These are phyloP conservation scores for Podiceps cristatus DNA, from an alignment of 2,113 vertebrate genomes.

Conservation along the genomic window DNA sequence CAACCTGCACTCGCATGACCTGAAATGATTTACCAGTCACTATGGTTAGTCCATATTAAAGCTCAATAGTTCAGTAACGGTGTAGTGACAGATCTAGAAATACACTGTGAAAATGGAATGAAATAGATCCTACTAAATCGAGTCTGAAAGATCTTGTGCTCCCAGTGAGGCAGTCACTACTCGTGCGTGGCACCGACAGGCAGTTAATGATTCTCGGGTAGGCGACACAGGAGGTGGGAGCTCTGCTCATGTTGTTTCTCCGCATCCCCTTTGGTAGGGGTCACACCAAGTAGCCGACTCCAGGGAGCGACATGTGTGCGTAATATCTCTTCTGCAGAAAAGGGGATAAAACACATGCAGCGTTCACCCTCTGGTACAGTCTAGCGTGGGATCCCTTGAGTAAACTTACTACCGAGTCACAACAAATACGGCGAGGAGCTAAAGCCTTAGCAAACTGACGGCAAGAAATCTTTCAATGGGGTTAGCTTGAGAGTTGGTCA, in stretches of 20 bases:
- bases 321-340: background rate
- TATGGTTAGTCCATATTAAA: background rate
- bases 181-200: background rate
- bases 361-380: background rate
- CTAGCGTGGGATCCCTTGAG: background rate
- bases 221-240: background rate
- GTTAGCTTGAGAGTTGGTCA: background rate
- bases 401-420: background rate
- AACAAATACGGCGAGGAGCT: background rate
- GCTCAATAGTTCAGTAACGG: background rate
- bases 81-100: background rate
- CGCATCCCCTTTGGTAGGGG: background rate
- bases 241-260: background rate
- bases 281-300: background rate
- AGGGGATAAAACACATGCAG: background rate
- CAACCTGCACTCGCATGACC: background rate
- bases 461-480: background rate
- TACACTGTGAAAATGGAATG: background rate
- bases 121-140: background rate
- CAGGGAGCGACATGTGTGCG: accelerated
- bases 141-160: background rate
- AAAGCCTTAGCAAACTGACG: background rate
- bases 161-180: background rate
- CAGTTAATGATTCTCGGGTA: background rate
- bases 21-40: background rate